Conservation (phyloP, 2,888 invertebrate species). For the Arctia plantaginis region DNA sequence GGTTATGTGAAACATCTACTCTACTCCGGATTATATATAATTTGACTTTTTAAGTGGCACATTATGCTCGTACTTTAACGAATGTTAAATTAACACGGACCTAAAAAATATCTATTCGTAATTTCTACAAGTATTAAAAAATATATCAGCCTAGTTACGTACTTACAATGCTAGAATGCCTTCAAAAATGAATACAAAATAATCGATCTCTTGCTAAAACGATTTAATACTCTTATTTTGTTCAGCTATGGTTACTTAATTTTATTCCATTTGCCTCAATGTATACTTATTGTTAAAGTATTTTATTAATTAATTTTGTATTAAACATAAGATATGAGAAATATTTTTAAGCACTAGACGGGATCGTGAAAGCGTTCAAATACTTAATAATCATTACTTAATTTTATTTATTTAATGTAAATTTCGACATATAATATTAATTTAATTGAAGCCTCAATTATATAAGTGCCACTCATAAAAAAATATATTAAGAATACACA, state of each 20-base stretch:
- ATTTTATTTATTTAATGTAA: constrained; percentile 15
- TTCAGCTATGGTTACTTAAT: not conserved
- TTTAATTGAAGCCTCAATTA: not conserved
- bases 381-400: constrained; percentile 19
- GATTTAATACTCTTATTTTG: not conserved
- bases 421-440: constrained; percentile 1
- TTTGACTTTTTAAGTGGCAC: not conserved
- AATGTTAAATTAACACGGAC: not conserved
- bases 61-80: not conserved
- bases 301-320: not conserved
- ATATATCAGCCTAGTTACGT: not conserved
- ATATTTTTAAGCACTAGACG: not conserved
- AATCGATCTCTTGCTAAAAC: constrained; percentile 2
- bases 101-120: not conserved
- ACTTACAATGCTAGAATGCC: not conserved
- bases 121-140: not conserved
- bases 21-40: not conserved
- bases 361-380: constrained; percentile 6
- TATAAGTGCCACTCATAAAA: not conserved
- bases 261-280: not conserved
- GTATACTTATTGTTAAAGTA: not conserved
- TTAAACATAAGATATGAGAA: not conserved
- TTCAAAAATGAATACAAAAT: not conserved
- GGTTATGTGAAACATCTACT: no score
- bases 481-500: not conserved